These are phyloP conservation scores for Chymomyza fuscimana DNA, from an alignment of 2,888 invertebrate genomes.

Conservation along the genomic window DNA sequence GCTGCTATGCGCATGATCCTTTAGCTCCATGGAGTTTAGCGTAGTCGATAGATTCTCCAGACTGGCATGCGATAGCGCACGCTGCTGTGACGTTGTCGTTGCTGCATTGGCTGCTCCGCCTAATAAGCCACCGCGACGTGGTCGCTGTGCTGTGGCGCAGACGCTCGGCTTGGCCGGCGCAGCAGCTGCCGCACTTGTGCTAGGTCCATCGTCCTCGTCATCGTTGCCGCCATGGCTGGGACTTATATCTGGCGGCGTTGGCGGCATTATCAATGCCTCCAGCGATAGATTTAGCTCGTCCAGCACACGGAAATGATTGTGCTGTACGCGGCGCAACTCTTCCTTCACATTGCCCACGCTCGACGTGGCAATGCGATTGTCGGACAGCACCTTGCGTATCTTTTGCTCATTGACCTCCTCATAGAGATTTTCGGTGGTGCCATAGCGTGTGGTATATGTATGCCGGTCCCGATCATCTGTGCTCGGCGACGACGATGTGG, in stretches of 20 bases:
- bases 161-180: conserved; percentile 21
- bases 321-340: conserved; percentile 91
- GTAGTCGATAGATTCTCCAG: conserved; percentile 79
- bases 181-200: conserved; percentile 37
- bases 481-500: conserved; percentile 73
- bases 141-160: conserved; percentile 51
- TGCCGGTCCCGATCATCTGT: conserved; percentile 80
- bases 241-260: conserved; percentile 80
- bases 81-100: conserved; percentile 64
- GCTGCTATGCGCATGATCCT: conserved; percentile 76
- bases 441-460: conserved; percentile 88
- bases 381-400: conserved; percentile 79
- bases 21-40: conserved; percentile 78
- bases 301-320: conserved; percentile 89
- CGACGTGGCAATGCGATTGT: conserved; percentile 83
- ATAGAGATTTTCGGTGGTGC: conserved; percentile 86
- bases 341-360: conserved; percentile 88
- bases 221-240: conserved; percentile 80
- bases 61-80: conserved; percentile 75
- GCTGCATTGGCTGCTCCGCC: conserved; percentile 70
- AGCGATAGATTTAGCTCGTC: conserved; percentile 92
- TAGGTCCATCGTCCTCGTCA: conserved; percentile 81
- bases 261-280: conserved; percentile 94
- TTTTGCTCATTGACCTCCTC: conserved; percentile 80
- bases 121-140: conserved; percentile 70